Conservation (phyloP, 2,797 vertebrate genomes). For the Urophycis tenuis region DNA sequence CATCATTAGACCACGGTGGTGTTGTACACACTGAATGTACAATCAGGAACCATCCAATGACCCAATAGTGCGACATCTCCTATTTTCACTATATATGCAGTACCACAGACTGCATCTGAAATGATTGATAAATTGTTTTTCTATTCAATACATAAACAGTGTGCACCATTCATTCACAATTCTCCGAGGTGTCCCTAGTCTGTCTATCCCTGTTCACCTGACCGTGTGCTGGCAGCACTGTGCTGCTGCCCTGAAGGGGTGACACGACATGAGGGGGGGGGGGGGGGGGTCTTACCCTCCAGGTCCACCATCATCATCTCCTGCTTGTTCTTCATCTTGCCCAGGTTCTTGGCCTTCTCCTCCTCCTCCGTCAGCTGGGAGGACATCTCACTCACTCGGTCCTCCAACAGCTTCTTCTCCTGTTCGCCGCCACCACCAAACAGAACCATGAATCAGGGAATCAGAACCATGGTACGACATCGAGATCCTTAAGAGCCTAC, state of each 20-base stretch:
- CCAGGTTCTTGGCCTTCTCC: conserved; percentile 94
- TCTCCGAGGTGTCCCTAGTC: not conserved
- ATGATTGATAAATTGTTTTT: too few species aligned
- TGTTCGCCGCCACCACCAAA: conserved; percentile 44
- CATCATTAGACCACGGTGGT: conserved; percentile 10
- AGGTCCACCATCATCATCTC: conserved; percentile 97
- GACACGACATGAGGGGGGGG: not conserved
- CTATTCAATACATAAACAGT: too few species aligned
- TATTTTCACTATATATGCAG: not conserved
- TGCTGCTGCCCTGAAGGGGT: not conserved
- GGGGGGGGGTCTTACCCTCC: conserved; percentile 74
- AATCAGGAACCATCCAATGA: conserved; percentile 11
- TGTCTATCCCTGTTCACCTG: not conserved
- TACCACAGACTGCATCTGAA: not conserved
- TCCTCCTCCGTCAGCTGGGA: conserved; percentile 93
- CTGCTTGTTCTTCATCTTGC: conserved; percentile 96
- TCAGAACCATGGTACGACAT: not conserved
- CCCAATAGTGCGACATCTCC: not conserved
- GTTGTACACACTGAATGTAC: conserved; percentile 13
- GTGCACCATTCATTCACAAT: not conserved
- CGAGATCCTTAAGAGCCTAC: too few species aligned
- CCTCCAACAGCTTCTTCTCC: conserved; percentile 95
- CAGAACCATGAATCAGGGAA: not conserved
- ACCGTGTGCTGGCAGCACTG: not conserved
- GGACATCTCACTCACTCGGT: conserved; percentile 86